Evolutionary conservation across 2,797 vertebrate genomes (phyloP), one percentile per base, ranked within the genome.

Genomic region (Helicolenus hilgendorfi): DNA sequence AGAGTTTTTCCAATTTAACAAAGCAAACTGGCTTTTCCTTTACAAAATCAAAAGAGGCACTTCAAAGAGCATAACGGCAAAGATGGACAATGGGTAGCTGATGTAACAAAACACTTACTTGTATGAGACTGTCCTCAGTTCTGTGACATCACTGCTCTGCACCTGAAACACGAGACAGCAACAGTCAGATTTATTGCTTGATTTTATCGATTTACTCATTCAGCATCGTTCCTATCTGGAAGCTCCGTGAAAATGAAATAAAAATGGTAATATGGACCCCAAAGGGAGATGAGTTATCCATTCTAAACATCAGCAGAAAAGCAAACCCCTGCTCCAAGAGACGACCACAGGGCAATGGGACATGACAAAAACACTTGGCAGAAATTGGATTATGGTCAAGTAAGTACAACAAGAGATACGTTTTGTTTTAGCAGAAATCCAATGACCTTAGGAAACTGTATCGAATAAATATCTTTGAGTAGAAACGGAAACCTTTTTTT

Each of bases 121-220:
- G 96, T 89, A 78, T 77, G 94, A 95, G 91, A 95, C 38, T 0
- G 84, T 77, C 86, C 91, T 98, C 97, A 98, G 92, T 93, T 94
- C 93, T 96, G 93, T 94, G 95, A 95, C 98, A 98, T 97, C 93
- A 94, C 96, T 92, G 91, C 89, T 94, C 85, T 85, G 89, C 91
- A 96, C 91, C 98, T 98, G 97, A 92, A 98, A 98, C 20, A 97
- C 18, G 94, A 96, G 92, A 96, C 82, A 89, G 89, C 74, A 80
- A 81, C 38, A 38, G 89, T 96, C 89, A 95, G 84, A 63, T 89
- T 92, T 94, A 89, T 76, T 73, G 88, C 72, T 83, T 38, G 79
- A 88, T 89, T 93, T 80, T 88, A 92, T 86, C 53, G 77, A 92
- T 91, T 90, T 84, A 91, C 89, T 86, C 85, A 79, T 89, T 92